Evolutionary conservation across 2,888 invertebrate species (phyloP).

Genomic region (Cephus pulcher): DNA sequence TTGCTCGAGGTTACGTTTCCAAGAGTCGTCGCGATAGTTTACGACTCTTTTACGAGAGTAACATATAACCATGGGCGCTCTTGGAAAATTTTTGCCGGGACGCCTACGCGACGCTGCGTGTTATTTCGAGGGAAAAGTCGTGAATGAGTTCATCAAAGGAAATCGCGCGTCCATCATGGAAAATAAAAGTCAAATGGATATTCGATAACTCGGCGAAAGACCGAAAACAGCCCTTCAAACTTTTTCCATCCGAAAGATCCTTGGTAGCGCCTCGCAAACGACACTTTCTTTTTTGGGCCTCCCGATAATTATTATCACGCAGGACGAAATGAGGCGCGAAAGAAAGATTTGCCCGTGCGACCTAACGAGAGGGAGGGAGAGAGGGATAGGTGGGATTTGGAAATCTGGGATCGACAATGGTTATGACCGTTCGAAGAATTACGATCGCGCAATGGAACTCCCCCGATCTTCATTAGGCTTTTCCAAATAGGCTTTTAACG

Average conservation of each 20-base stretch:
- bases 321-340: background rate
- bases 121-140: slow-evolving; percentile 14
- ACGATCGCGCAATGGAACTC: slow-evolving; percentile 6
- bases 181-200: background rate
- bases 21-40: slow-evolving; percentile 22
- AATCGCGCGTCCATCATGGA: background rate
- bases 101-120: slow-evolving; percentile 18
- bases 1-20: background rate
- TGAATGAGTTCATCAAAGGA: background rate
- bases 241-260: background rate
- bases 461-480: slow-evolving; percentile 33
- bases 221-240: background rate
- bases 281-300: slow-evolving; percentile 15
- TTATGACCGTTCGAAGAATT: background rate
- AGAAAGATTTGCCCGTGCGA: background rate
- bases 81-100: background rate
- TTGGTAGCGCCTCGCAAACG: slow-evolving; percentile 27
- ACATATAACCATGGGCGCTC: slow-evolving; percentile 23
- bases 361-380: background rate
- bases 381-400: background rate
- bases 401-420: background rate
- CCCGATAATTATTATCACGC: background rate
- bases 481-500: slow-evolving; percentile 38
- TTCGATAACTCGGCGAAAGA: slow-evolving; percentile 13
- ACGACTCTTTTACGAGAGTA: slow-evolving; percentile 28